These are phyloP conservation scores for Drosophila pseudoobscura DNA, from an alignment of 1,140 invertebrate species.

Conservation along the genomic window DNA sequence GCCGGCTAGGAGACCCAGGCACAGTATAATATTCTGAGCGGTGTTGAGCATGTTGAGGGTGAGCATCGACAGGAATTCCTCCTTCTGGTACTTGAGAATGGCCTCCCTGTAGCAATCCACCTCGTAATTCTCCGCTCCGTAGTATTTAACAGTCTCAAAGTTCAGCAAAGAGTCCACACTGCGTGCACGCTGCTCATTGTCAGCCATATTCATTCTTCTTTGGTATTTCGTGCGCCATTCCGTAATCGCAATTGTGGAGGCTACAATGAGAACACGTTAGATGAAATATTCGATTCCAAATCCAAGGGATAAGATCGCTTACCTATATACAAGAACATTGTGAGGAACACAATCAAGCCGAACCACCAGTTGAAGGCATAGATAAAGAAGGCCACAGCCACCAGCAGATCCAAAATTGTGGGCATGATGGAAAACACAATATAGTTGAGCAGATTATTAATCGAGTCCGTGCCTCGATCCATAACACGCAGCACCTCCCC, in stretches of 20 bases:
- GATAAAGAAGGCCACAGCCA: conserved; percentile 96
- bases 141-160: conserved; percentile 99
- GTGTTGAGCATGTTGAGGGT: conserved; percentile 95
- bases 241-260: conserved; percentile 92
- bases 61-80: conserved; percentile 94
- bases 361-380: conserved; percentile 96
- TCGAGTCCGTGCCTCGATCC: conserved; percentile 97
- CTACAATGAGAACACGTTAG: conserved; percentile 84
- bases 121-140: conserved; percentile 96
- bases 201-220: conserved; percentile 95
- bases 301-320: conserved; percentile 81
- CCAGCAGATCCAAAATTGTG: conserved; percentile 95
- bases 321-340: conserved; percentile 97
- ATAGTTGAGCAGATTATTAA: conserved; percentile 95
- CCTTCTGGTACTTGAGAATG: conserved; percentile 92
- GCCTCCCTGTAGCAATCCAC: conserved; percentile 92
- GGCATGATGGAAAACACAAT: conserved; percentile 95
- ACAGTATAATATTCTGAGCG: conserved; percentile 95
- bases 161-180: conserved; percentile 98
- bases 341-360: conserved; percentile 95
- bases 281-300: neutral
- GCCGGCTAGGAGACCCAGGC: conserved; percentile 91
- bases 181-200: conserved; percentile 95
- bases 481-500: conserved; percentile 97
- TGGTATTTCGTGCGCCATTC: conserved; percentile 98